A percentile compares a stretch with the other conserved stretches of the same genome.
These are phyloP conservation scores for Ceratina australensis DNA, from an alignment of 1,140 invertebrate genomes.

Conservation along the genomic window DNA sequence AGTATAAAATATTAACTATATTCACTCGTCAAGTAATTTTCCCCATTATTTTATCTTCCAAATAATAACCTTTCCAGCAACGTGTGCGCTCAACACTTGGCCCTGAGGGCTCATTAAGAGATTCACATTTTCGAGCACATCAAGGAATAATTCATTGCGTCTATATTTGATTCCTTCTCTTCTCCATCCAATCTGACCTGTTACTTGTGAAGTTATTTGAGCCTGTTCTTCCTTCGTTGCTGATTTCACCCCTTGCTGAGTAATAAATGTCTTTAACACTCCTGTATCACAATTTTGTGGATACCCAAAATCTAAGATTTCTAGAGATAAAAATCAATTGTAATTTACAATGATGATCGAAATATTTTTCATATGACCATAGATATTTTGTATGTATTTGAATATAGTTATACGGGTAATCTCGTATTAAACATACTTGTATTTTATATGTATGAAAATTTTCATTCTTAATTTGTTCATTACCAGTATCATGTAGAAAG, in stretches of 20 bases:
- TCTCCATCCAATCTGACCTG: constrained; percentile 99
- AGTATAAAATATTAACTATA: not conserved
- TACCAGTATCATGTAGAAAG: too few species aligned
- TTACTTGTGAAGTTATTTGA: constrained; percentile 99
- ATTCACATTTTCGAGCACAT: constrained; percentile 99
- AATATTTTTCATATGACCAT: not conserved
- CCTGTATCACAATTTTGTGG: constrained; percentile 99
- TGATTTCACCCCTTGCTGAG: constrained; percentile 99
- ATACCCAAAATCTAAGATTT: constrained; percentile 99
- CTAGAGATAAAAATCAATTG: constrained; percentile 80
- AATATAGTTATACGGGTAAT: too few species aligned
- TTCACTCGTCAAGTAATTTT: not conserved
- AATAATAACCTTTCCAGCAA: constrained; percentile 91
- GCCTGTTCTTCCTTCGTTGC: constrained; percentile 99
- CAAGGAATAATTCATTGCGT: constrained; percentile 98
- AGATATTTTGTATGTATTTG: too few species aligned
- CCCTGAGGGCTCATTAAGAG: constrained; percentile 99
- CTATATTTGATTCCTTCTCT: constrained; percentile 99
- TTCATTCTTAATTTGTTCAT: too few species aligned
- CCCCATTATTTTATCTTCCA: not conserved
- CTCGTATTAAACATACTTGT: too few species aligned
- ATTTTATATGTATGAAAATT: too few species aligned
- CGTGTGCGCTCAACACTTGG: constrained; percentile 99
- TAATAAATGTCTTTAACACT: constrained; percentile 99
- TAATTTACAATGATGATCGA: not conserved